Evolutionary conservation across 2,113 vertebrate genomes (phyloP).

Genomic region (Colossoma macropomum): DNA sequence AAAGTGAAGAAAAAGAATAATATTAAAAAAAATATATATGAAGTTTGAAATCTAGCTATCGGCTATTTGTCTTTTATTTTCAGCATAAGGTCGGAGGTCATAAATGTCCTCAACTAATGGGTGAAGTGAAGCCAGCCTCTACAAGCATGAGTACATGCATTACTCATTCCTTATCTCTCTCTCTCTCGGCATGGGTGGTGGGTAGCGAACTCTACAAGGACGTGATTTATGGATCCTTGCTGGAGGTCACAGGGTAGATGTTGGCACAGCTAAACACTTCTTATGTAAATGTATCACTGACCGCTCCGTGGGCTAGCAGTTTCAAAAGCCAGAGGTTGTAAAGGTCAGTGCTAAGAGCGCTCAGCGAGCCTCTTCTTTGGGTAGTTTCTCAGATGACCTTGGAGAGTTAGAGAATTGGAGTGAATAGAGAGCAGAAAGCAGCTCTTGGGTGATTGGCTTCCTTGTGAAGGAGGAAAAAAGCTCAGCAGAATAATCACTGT

Average conservation of each 20-base stretch:
- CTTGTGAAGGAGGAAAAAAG: slow-evolving; percentile 17
- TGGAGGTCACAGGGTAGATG: slow-evolving; percentile 46
- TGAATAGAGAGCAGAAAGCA: slow-evolving; percentile 21
- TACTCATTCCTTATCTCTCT: neutral
- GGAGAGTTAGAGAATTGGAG: slow-evolving; percentile 12
- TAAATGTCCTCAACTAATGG: slow-evolving; percentile 7
- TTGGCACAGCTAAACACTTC: slow-evolving; percentile 39
- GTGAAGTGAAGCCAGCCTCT: slow-evolving; percentile 4
- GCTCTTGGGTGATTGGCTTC: slow-evolving; percentile 23
- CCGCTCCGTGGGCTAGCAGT: slow-evolving; percentile 17
- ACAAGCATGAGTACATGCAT: neutral
- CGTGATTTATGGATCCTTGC: slow-evolving; percentile 46
- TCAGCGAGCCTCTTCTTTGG: slow-evolving; percentile 14
- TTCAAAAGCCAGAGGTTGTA: slow-evolving; percentile 44
- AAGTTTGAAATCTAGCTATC: neutral
- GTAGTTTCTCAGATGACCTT: slow-evolving; percentile 29
- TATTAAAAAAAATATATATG: too few relatives aligned
- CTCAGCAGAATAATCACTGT: slow-evolving; percentile 46
- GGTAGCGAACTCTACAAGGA: slow-evolving; percentile 22
- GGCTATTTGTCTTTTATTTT: slow-evolving; percentile 4
- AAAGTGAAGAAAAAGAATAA: neutral
- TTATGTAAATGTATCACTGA: slow-evolving; percentile 40
- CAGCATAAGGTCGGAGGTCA: slow-evolving; percentile 6
- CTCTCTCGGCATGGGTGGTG: slow-evolving; percentile 20
- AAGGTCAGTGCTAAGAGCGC: slow-evolving; percentile 17